phyloP scores from a whole-genome alignment of 2,113 vertebrate genomes.

The Pogona vitticeps region DNA sequence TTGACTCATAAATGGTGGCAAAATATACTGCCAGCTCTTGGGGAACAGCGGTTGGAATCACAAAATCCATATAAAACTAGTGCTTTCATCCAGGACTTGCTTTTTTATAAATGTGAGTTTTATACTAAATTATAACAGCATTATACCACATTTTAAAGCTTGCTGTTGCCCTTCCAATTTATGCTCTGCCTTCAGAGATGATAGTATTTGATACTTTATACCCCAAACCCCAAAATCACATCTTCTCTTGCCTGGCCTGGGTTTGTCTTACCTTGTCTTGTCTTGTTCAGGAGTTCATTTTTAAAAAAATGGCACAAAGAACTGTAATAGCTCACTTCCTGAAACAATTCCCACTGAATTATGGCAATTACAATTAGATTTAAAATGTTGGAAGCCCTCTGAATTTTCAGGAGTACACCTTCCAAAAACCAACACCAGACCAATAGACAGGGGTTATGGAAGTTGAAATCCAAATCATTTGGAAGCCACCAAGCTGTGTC shows the following conservation, averaged over 20 bases:
- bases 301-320: not conserved
- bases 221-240: not conserved
- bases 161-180: not conserved
- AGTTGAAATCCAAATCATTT: too few species aligned
- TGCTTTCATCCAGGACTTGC: not conserved
- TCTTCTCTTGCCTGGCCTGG: too few species aligned
- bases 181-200: not conserved
- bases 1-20: conserved; percentile 53
- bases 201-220: not conserved
- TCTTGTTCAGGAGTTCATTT: not conserved
- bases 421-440: too few species aligned
- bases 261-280: not conserved
- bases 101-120: not conserved
- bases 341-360: not conserved
- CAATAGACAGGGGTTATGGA: too few species aligned
- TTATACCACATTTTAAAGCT: not conserved
- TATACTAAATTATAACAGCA: not conserved
- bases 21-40: conserved; percentile 35
- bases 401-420: too few species aligned
- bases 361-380: not conserved
- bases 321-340: not conserved
- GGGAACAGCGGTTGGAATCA: conserved; percentile 28
- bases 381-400: not conserved
- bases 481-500: too few species aligned
- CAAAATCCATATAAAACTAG: conserved; percentile 35